Evolutionary conservation across 2,113 vertebrate species (phyloP), one percentile per base, ranked within the genome.

Genomic region (Gavialis gangeticus): DNA sequence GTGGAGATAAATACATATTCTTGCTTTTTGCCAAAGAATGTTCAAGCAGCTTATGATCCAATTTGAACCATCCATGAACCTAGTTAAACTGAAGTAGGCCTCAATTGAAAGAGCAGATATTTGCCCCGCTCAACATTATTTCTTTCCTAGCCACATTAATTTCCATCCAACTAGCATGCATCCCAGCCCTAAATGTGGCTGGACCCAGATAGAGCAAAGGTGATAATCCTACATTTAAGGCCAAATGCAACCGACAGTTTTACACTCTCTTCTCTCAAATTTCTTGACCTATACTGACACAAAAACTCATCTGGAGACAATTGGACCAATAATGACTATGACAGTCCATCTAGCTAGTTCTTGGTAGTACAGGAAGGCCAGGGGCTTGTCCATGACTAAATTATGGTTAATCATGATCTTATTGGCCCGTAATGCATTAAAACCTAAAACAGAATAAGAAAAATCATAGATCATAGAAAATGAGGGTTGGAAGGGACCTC

Each of bases 1-100:
- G 76, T 37, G 60, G 91, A 89, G 89, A 73, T 73, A 87, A 91
- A 5, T 25, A 89, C 94, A 81, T 73, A 63, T 91, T 93, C 84
- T 89, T 3, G 1, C 3, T 0, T 30, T 76, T 92, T 93, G 64
- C 30, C 75, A 15, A 87, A 87, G 46, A 46, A 46, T 46, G 46
- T 83, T 69, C 73, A 87, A 78, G 76, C 3, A 89, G 13, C 18
- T 71, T 79, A 22, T 11, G 87, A 90, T 93, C 77, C 60, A 69
- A 37, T n/a, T 67, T 37, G 80, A 89, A 85, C 81, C 58, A 73
- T 58, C 71, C 4, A 0, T 85, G 73, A 92, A 81, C 89, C 84
- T 79, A 89, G 67, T 67, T 85, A 78, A 87, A 59, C 19, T 25
- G 30, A 89, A 73, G 76, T 79, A 60, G 54, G 16, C 89, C 85